phyloP scores from a whole-genome alignment of 2,113 vertebrate genomes.

The Calyptomena viridis region DNA sequence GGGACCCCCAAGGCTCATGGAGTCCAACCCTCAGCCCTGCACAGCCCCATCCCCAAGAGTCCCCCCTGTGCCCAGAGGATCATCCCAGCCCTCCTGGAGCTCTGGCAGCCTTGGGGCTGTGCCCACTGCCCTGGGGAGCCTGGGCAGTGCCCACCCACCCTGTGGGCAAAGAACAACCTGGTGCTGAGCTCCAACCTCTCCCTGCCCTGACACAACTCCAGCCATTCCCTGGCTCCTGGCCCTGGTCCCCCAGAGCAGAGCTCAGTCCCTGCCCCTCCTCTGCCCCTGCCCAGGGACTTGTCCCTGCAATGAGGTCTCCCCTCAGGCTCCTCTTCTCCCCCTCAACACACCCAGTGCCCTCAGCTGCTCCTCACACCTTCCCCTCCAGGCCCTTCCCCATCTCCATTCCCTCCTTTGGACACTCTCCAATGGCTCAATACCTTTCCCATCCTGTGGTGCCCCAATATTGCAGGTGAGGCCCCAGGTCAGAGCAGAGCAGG shows the following conservation, averaged over 20 bases:
- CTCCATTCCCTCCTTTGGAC: too few relatives aligned
- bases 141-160: not conserved
- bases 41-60: not conserved
- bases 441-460: too few relatives aligned
- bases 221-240: not conserved
- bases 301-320: not conserved
- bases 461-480: too few relatives aligned
- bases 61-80: not conserved
- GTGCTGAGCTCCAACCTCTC: not conserved
- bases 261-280: not conserved
- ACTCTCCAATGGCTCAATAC: too few relatives aligned
- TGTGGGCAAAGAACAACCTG: not conserved
- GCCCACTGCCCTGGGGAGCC: not conserved
- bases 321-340: not conserved
- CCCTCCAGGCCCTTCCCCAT: not conserved
- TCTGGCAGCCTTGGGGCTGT: not conserved
- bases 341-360: not conserved
- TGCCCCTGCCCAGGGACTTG: not conserved
- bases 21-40: not conserved
- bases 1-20: not conserved
- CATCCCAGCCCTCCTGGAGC: not conserved
- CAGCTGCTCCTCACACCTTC: not conserved
- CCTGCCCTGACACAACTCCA: not conserved
- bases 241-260: not conserved
- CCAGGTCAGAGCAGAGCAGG: too few relatives aligned